Base-by-base conservation (phyloP, 1,140 invertebrate species). In the Pinna nobilis region DNA sequence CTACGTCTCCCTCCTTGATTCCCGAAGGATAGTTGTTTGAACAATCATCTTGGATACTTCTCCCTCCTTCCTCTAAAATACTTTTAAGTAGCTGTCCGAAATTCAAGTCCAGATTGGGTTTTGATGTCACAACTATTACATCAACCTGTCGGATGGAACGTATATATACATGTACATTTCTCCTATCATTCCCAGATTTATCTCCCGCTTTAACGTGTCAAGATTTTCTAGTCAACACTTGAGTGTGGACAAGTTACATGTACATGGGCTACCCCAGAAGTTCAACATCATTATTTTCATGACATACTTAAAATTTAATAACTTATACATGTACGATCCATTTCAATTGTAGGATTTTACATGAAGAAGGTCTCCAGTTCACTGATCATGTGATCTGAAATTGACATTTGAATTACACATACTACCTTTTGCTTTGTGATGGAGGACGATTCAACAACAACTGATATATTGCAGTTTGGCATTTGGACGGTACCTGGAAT, bases 31-130 rank as follows among this genome's bases (percentile, higher is more conserved):
- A 69, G 25, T 57, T 69, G 9, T 9, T 44, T 18, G 15, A n/a
- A 41, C 51, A 25, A 13, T 69, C 66, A 18, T 23, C 0, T 44
- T 69, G 51, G 11, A 69, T 30, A 3, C 9, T 44, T 15, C 1
- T 1, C n/a, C 66, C 66, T 32, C 53, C 33, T 51, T 69, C 55
- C 25, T 32, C 59, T n/a, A 41, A 1, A 57, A 69, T 6, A n/a
- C 51, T 53, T 28, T 55, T 20, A 6, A 55, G 57, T 9, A 49
- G 51, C 20, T 35, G 11, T 30, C 50, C 53, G 23, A 32, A 28
- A 28, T 25, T 30, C 20, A 69, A 25, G 66, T 69, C 53, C 41
- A 69, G 66, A 53, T 69, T 39, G 32, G 32, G 25, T 15, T 41
- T 13, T 1, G 39, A 51, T 6, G 51, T 44, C 28, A 30, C 35